phyloP scores from a whole-genome alignment of 2,888 invertebrate species.

The Sycophila texana region DNA sequence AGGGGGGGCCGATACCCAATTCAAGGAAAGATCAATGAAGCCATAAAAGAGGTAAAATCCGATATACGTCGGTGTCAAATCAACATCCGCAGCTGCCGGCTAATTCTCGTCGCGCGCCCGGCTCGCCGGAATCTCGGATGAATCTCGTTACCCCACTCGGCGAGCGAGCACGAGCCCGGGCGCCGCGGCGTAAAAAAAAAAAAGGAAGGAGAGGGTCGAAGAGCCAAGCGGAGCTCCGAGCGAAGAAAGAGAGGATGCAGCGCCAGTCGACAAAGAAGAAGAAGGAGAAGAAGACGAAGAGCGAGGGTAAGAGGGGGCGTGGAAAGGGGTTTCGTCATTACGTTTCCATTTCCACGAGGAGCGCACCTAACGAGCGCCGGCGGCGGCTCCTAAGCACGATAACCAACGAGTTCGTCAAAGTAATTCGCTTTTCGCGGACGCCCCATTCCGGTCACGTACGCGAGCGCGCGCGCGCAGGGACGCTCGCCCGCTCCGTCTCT shows the following conservation, averaged over 20 bases:
- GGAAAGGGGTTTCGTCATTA: conserved; percentile 32
- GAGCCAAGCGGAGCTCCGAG: background rate
- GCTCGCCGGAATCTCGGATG: conserved; percentile 10
- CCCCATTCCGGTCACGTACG: conserved; percentile 65
- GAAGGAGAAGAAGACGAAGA: background rate
- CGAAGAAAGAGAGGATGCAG: background rate
- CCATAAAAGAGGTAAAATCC: background rate
- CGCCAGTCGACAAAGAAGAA: background rate
- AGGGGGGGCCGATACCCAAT: background rate
- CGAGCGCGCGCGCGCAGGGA: conserved; percentile 51
- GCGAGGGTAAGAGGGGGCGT: background rate
- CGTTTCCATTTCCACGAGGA: conserved; percentile 46
- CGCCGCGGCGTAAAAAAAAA: too few species aligned
- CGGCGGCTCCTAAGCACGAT: conserved; percentile 44
- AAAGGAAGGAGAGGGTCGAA: background rate
- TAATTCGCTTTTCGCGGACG: conserved; percentile 65
- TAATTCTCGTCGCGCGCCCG: conserved; percentile 14
- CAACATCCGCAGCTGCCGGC: background rate
- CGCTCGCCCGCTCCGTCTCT: conserved; percentile 20
- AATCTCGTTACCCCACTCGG: conserved; percentile 29
- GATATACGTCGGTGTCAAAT: background rate
- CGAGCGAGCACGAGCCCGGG: background rate
- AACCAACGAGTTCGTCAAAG: conserved; percentile 69
- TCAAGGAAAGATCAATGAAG: background rate
- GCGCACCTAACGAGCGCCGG: conserved; percentile 37